Evolutionary conservation across 2,113 vertebrate species (phyloP), one percentile per base, ranked within the genome.

Genomic region (Gopherus flavomarginatus): DNA sequence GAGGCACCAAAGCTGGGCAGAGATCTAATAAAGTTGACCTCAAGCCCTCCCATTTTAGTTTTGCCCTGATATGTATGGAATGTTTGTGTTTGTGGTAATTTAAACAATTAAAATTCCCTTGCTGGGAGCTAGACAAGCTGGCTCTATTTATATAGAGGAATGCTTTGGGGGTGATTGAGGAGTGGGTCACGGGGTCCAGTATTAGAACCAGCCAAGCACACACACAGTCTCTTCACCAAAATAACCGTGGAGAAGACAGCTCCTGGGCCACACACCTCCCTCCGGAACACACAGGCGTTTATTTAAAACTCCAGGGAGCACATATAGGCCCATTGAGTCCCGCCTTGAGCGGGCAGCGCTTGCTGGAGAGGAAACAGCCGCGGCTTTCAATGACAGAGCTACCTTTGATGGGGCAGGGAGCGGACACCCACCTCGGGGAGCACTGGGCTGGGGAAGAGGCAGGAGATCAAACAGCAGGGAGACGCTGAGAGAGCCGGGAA

Each of bases 301-400:
- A 97, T 98, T 98, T 97, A 90, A 85, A 95, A 97, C 88, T 56
- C 83, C 77, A 44, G 89, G 78, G 93, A 81, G 92, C 83, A 92
- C 90, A 96, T 47, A 90, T 91, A 79, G 92, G 92, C 91, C 95
- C 92, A 93, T 95, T 96, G 90, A 92, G 95, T 94, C 94, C 93
- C 47, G 87, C 94, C 95, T 90, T 94, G 90, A 94, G 96, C 96
- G 94, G 92, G 94, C 96, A 81, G 97, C 91, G 91, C 84, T 97
- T 81, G 96, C 95, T 97, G 97, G 91, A 91, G 88, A 97, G 98
- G 98, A 98, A 98, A 96, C 56, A 87, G 98, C 96, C 96, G 98
- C 98, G 49, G 91, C 93, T 98, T 98, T 98, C 97, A 98, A 94
- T 84, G 97, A 98, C 98, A 98, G 98, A 98, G 94, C 62, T 29